Conservation (phyloP, 37 sponge, comb jelly and placozoan genomes). For the Diacarnus erythraeanus region DNA sequence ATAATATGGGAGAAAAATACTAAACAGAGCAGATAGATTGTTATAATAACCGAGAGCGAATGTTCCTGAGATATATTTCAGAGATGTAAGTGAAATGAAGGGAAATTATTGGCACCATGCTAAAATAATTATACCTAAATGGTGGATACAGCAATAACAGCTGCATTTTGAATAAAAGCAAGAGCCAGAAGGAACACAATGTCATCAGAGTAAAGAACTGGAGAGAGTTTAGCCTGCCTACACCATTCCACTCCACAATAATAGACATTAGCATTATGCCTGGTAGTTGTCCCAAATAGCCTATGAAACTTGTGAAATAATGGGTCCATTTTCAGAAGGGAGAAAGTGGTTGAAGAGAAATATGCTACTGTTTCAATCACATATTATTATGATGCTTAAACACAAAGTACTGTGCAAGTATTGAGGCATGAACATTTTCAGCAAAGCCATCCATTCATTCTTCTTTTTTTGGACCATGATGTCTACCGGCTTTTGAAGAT, state of each 20-base stretch:
- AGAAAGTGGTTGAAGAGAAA: conserved; percentile 32
- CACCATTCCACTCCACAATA: conserved; percentile 56
- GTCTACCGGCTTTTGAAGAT: neutral
- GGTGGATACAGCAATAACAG: conserved; percentile 26
- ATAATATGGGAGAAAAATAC: no score
- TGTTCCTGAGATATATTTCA: conserved; percentile 59
- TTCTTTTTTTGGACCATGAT: neutral
- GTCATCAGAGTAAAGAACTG: conserved; percentile 18
- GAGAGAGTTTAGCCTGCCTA: conserved; percentile 62
- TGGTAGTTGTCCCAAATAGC: no score
- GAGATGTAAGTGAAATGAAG: conserved; percentile 53
- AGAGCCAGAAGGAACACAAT: conserved; percentile 27
- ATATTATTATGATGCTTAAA: no score
- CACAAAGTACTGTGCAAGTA: no score
- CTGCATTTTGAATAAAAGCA: conserved; percentile 27
- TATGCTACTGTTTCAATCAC: conserved; percentile 8
- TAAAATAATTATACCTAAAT: conserved; percentile 62
- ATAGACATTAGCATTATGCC: conserved; percentile 56
- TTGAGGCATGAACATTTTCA: no score
- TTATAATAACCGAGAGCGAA: conserved; percentile 14
- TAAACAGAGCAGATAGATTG: neutral
- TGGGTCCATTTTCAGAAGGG: no score
- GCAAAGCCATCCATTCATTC: no score
- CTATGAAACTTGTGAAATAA: no score
- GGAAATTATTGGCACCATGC: conserved; percentile 28